These are phyloP conservation scores for Tortrix viridana DNA, from an alignment of 2,888 invertebrate species.

Conservation along the genomic window DNA sequence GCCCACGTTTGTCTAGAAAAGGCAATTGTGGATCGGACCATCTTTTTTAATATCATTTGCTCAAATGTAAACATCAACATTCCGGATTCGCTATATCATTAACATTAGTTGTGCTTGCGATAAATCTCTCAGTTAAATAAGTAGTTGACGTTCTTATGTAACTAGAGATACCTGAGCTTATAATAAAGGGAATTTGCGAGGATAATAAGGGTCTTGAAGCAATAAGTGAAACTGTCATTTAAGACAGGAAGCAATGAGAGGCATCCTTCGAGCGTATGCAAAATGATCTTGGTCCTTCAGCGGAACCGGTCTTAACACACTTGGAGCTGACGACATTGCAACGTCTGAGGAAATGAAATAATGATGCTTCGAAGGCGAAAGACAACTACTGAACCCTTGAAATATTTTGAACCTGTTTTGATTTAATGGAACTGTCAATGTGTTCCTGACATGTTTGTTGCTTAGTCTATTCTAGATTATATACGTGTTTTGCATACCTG, in stretches of 20 bases:
- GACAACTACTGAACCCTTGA: conserved; percentile 5
- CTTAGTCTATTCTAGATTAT: too few relatives aligned
- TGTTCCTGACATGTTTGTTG: too few relatives aligned
- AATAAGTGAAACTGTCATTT: conserved; percentile 54
- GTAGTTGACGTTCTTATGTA: conserved; percentile 2
- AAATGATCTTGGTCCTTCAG: conserved; percentile 60
- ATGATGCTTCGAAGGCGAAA: conserved; percentile 2
- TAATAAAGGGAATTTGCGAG: conserved; percentile 11
- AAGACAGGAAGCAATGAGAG: conserved; percentile 59
- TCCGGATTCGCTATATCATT: conserved; percentile 4
- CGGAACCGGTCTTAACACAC: conserved; percentile 62
- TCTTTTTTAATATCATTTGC: not conserved
- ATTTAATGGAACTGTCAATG: too few relatives aligned
- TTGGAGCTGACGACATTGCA: conserved; percentile 28
- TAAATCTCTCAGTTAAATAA: conserved; percentile 3
- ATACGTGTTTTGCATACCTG: too few relatives aligned
- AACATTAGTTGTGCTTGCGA: conserved; percentile 1
- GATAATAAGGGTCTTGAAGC: not conserved
- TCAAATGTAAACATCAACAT: conserved; percentile 7
- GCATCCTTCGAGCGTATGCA: conserved; percentile 58
- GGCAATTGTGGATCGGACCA: not conserved
- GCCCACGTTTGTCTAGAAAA: conserved; percentile 19
- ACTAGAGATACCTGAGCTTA: conserved; percentile 12
- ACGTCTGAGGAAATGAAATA: conserved; percentile 1
- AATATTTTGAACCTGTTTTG: conserved; percentile 8